Base-by-base conservation (phyloP, 2,113 vertebrate species). In the Gobius niger region DNA sequence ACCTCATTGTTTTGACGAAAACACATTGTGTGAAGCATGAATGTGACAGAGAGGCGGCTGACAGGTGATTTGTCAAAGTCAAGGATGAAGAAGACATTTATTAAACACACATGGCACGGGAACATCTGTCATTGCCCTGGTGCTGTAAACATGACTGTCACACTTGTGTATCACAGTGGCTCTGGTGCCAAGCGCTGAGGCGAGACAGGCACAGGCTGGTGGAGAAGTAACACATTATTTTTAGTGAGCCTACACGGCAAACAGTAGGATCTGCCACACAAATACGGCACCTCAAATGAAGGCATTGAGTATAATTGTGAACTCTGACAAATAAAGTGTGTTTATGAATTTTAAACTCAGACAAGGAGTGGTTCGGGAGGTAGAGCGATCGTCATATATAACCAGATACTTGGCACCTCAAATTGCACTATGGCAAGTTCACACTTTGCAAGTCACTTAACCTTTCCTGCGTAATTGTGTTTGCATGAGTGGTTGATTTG, bases 111-210 rank as follows among this genome's bases (percentile, higher is more conserved):
- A 74, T 40, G 57, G 19, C 59, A 44, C n/a, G 46, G 47, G 47
- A 78, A 66, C 61, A 70, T 76, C 77, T 80, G 70, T 42, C 57
- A 59, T 63, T 34, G 41, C 10, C 74, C 0, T n/a, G 42, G 44
- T 40, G 46, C 68, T 72, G 72, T 70, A 75, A 85, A 83, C 70
- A 72, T 46, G 16, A 24, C 46, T 71, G 76, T 80, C 70, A 76
- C 82, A 83, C 73, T 70, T 68, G 64, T 63, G 59, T 51, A 78
- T 72, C 47, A 19, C 57, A 73, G 54, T 67, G 67, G 40, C 50
- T 49, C 6, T 46, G 15, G 60, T 74, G 72, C 64, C 67, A 81
- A 68, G 13, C 16, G 41, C 9, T 47, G 73, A 42, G 40, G 8
- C 49, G 64, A 53, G 7, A 13, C 12, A 62, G 53, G n/a, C 66